These are phyloP conservation scores for Pygoscelis adeliae DNA, from an alignment of 2,113 vertebrate species.

Conservation along the genomic window DNA sequence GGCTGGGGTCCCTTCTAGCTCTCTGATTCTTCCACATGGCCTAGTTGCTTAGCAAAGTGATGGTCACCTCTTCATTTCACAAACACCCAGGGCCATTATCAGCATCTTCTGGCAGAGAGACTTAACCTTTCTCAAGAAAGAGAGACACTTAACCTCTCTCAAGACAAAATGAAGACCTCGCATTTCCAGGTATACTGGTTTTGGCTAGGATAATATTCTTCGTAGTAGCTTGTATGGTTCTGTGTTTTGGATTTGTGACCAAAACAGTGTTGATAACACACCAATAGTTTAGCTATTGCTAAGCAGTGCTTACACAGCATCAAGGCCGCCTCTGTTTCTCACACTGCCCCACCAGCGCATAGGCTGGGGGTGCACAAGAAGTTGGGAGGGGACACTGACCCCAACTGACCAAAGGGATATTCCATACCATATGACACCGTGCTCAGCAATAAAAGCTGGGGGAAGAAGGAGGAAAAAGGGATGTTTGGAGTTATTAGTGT, in stretches of 20 bases:
- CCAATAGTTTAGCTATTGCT: rapidly evolving
- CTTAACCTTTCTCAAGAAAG: background rate
- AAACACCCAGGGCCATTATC: background rate
- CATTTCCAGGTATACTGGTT: background rate
- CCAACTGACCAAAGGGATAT: background rate
- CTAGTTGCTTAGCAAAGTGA: background rate
- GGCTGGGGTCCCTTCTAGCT: background rate
- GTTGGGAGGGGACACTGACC: background rate
- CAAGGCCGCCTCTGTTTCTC: background rate
- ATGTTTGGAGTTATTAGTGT: rapidly evolving
- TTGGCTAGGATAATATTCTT: background rate
- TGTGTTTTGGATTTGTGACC: background rate
- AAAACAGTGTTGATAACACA: background rate
- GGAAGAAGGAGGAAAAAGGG: rapidly evolving
- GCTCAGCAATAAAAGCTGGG: background rate
- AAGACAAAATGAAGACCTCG: background rate
- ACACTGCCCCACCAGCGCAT: rapidly evolving
- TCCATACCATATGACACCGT: no score
- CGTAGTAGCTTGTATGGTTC: background rate
- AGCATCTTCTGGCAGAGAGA: background rate
- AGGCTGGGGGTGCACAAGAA: background rate
- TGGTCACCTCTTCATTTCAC: background rate
- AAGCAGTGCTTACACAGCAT: background rate
- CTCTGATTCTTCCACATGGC: background rate
- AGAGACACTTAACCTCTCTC: background rate